phyloP scores from a whole-genome alignment of 2,888 invertebrate species.

The Drepana falcataria region DNA sequence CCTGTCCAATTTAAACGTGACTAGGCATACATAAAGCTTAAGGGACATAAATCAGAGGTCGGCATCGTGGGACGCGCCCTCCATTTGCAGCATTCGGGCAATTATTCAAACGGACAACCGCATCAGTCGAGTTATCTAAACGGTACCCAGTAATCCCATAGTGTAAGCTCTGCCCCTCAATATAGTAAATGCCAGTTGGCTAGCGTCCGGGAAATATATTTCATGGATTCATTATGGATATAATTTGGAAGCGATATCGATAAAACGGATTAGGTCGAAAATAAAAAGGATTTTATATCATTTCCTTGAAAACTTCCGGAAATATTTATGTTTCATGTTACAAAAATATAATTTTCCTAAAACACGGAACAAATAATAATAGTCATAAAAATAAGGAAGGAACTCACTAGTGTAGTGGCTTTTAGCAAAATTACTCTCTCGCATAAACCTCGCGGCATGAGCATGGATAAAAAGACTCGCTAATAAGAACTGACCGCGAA shows the following conservation, averaged over 20 bases:
- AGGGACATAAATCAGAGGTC: constrained; percentile 26
- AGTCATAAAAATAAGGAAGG: neutral
- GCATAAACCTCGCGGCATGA: neutral
- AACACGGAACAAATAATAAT: neutral
- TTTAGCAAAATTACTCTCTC: constrained; percentile 1
- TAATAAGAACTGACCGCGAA: constrained; percentile 17
- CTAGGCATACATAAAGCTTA: neutral
- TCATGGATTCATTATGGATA: too few species aligned
- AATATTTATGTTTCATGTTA: neutral
- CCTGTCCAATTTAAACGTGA: neutral
- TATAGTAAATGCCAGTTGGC: too few species aligned
- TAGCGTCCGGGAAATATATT: too few species aligned
- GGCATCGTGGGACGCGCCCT: constrained; percentile 22
- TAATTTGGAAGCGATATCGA: too few species aligned
- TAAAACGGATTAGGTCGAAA: too few species aligned
- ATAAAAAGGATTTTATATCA: too few species aligned
- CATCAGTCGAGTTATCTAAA: constrained; percentile 15
- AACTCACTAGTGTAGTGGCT: neutral
- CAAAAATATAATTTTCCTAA: neutral
- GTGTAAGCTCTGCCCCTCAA: too few species aligned
- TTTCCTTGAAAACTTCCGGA: neutral
- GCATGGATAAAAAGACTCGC: constrained; percentile 5
- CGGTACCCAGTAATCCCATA: neutral
- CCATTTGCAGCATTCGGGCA: constrained; percentile 27
- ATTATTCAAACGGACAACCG: constrained; percentile 27